phyloP scores from a whole-genome alignment of 2,888 invertebrate species.

The Trilocha varians region DNA sequence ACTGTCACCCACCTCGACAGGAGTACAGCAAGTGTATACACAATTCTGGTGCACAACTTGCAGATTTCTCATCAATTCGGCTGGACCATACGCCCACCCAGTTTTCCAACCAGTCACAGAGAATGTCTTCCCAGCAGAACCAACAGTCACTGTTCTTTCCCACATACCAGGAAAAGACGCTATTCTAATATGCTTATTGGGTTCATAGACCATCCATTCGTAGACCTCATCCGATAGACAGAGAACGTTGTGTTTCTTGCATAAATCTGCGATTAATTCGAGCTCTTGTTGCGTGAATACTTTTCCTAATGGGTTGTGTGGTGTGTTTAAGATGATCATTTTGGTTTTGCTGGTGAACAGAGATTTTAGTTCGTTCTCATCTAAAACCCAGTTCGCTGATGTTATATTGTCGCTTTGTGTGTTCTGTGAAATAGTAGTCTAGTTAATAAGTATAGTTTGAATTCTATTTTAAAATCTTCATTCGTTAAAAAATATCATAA shows the following conservation, averaged over 20 bases:
- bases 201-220: constrained; percentile 95
- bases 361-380: constrained; percentile 83
- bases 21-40: constrained; percentile 92
- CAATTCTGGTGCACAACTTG: constrained; percentile 95
- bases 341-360: constrained; percentile 93
- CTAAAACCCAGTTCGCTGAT: constrained; percentile 92
- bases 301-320: constrained; percentile 98
- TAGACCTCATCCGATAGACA: constrained; percentile 98
- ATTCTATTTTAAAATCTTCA: too few relatives aligned
- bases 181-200: constrained; percentile 90
- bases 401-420: constrained; percentile 61
- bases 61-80: constrained; percentile 83
- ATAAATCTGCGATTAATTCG: constrained; percentile 86
- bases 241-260: constrained; percentile 92
- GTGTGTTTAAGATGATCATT: constrained; percentile 96
- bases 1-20: constrained; percentile 76
- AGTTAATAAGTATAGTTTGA: too few relatives aligned
- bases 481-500: too few relatives aligned
- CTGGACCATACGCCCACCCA: constrained; percentile 97
- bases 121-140: constrained; percentile 98
- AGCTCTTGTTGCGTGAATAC: constrained; percentile 80
- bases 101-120: constrained; percentile 98
- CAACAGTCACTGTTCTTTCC: constrained; percentile 96
- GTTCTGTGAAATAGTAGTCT: constrained; percentile 27
- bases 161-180: constrained; percentile 97